phyloP scores from a whole-genome alignment of 1,140 invertebrate genomes.

The Panagrolaimus sp. region DNA sequence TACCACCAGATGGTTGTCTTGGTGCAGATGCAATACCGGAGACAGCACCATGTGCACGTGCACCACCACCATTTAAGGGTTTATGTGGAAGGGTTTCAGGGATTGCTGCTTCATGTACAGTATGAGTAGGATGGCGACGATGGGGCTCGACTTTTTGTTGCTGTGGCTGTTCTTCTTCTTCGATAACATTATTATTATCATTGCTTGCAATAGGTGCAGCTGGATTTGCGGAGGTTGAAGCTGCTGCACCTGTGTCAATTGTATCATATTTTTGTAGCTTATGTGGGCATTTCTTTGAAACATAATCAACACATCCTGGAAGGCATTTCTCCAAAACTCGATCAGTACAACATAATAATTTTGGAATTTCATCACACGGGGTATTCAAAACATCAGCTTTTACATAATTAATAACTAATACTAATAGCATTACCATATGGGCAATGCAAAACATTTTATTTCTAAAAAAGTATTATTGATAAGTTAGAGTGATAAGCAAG shows the following conservation, averaged over 20 bases:
- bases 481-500: not conserved
- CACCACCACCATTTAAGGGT: not conserved
- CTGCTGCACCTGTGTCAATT: conserved; percentile 25
- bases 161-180: not conserved
- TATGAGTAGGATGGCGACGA: not conserved
- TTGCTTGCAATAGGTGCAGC: not conserved
- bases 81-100: not conserved
- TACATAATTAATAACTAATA: not conserved
- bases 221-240: not conserved
- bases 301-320: conserved; percentile 46
- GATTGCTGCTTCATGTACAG: not conserved
- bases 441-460: not conserved
- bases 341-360: conserved; percentile 49
- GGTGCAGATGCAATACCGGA: not conserved
- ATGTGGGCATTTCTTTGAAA: conserved; percentile 42
- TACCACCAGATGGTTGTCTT: not conserved
- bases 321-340: conserved; percentile 50
- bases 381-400: conserved; percentile 28
- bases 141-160: not conserved
- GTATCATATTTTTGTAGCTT: conserved; percentile 46
- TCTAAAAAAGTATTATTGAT: not conserved
- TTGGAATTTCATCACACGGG: conserved; percentile 42
- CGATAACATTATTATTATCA: not conserved
- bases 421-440: conserved; percentile 5
- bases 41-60: not conserved